Conservation (phyloP, 1,140 invertebrate genomes). For the Tetramorium parvispinum region DNA sequence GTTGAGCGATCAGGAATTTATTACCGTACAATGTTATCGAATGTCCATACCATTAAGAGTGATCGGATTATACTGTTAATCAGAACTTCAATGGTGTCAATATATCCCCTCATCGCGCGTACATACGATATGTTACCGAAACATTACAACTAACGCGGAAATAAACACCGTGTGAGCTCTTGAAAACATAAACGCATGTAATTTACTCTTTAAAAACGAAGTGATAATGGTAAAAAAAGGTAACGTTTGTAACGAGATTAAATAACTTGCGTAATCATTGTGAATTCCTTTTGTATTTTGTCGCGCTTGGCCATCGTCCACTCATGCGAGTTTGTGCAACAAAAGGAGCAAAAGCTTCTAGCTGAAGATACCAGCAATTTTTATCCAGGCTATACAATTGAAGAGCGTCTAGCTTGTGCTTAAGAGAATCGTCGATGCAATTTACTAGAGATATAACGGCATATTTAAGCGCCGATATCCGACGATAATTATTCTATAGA, state of each 20-base stretch:
- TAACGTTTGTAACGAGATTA: constrained; percentile 27
- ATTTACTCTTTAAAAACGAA: constrained; percentile 15
- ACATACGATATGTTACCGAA: neutral
- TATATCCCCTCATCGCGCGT: neutral
- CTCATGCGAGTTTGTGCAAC: neutral
- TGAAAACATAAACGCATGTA: neutral
- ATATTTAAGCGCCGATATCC: constrained; percentile 29
- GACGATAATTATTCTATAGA: constrained; percentile 44
- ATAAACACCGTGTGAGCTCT: neutral
- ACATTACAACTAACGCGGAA: neutral
- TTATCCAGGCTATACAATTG: constrained; percentile 5
- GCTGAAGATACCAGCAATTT: neutral
- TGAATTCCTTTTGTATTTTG: constrained; percentile 33
- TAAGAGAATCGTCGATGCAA: constrained; percentile 4
- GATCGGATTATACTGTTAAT: constrained; percentile 39
- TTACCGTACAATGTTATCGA: constrained; percentile 30
- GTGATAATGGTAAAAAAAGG: neutral
- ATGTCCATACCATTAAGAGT: constrained; percentile 27
- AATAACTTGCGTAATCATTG: constrained; percentile 33
- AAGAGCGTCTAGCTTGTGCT: constrained; percentile 12
- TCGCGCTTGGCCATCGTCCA: neutral
- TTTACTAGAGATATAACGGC: constrained; percentile 8
- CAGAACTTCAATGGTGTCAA: neutral
- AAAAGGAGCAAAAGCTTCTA: neutral
- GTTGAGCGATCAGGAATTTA: constrained; percentile 26